Base-by-base conservation (phyloP, 2,888 invertebrate species). In the Oligia fasciuncula region DNA sequence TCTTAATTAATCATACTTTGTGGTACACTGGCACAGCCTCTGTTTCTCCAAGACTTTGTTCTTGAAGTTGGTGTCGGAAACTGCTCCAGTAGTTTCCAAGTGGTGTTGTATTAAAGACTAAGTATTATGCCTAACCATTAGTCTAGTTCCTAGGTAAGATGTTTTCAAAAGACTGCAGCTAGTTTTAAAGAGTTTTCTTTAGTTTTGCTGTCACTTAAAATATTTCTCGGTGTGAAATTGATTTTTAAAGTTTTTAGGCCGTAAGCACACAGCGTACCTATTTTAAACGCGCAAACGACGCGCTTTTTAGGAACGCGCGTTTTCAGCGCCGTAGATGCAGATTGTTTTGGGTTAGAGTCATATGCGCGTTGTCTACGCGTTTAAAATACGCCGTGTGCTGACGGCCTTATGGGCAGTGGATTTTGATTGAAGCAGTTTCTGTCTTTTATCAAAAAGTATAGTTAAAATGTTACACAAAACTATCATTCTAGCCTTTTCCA, bases 1-100 rank as follows among this genome's bases (percentile, higher is more conserved):
- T 54, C 6, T 29, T 43, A 70, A 84, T 79, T 63, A 67, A 49
- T 81, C 43, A 67, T 79, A 79, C 35, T 79, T 62, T 49, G 43
- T 49, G 17, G 1, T 49, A 29, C 65, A 51, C 35, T 57, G 17
- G 1, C n/a, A 29, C 66, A 49, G 66, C 13, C 46, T 49, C 19
- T 19, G 57, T n/a, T 49, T 40, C 40, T 54, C 14, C 23, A 9
- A 23, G 13, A 65, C 17, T 43, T 54, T 51, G 54, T 79, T 46
- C 40, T 19, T 8, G 54, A 70, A 73, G 51, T 54, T n/a, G 49
- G 23, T 54, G 35, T 62, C 2, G 49, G 57, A 49, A 49, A 66
- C 46, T 57, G 5, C n/a, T 23, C 5, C 23, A 73, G 23, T 40
- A 66, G 54, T 73, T 72, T 23, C 1, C 35, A 63, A 77, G 66